Base-by-base conservation (phyloP, 2,888 invertebrate species). In the Nomada lathburiana region DNA sequence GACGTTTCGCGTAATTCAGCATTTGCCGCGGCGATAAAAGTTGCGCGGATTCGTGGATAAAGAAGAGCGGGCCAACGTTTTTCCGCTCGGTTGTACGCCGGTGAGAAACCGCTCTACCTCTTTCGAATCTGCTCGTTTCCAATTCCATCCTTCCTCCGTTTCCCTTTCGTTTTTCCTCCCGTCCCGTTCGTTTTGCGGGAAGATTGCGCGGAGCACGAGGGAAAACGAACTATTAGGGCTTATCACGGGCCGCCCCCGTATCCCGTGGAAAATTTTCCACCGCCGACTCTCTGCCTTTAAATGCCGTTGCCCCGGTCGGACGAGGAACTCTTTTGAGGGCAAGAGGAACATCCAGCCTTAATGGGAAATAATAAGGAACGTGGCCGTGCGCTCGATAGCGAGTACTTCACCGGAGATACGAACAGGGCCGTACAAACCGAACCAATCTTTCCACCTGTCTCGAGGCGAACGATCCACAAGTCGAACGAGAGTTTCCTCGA, bases 331-430 rank as follows among this genome's bases (percentile, higher is more conserved):
- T 79, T 78, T 82, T 64, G 69, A 73, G 77, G 77, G 73, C 84
- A 76, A 59, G 74, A 64, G 76, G 75, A 82, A 76, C 76, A 73
- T 78, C 64, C 85, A 68, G 64, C 67, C 67, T 82, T 86, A 80
- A 85, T 86, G 80, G 85, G 77, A 77, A 83, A 86, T 85, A 82
- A 84, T 84, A 86, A 84, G 80, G 76, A 83, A 72, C 73, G 76
- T 75, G 80, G 71, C 62, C 75, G 67, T 71, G 71, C 44, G 73
- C 78, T 80, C 78, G 84, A 84, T 82, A 79, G 64, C 69, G 76
- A 83, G 65, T 62, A 69, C 74, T 64, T 72, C 52, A 16, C 13
- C 67, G 53, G 71, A 77, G 74, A 83, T 77, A 69, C 57, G 67
- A 63, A 50, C 82, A 81, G 82, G 53, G 63, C 78, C 73, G 82